Percentiles rank a stretch among this genome's conserved stretches.
These are phyloP conservation scores for Ellobium chinense DNA, from an alignment of 2,888 invertebrate genomes.

Conservation along the genomic window DNA sequence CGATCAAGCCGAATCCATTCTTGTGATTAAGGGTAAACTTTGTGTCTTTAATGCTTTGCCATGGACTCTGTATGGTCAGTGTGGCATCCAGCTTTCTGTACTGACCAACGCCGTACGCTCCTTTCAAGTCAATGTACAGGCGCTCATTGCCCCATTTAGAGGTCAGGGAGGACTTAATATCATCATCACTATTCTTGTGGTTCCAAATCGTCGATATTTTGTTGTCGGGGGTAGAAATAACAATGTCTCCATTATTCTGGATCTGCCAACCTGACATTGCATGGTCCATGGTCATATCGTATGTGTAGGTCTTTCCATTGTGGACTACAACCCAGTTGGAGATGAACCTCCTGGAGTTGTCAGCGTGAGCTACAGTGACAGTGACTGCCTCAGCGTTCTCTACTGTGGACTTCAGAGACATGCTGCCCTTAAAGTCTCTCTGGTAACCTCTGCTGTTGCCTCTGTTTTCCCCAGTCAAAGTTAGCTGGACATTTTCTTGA, in stretches of 20 bases:
- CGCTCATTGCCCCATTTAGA: constrained; percentile 45
- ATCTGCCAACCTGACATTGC: constrained; percentile 52
- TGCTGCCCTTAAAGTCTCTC: constrained; percentile 53
- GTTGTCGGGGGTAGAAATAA: constrained; percentile 51
- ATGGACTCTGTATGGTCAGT: constrained; percentile 55
- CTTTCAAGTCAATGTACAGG: neutral
- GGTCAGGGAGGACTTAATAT: constrained; percentile 52
- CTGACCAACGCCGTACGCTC: neutral
- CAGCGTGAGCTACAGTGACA: constrained; percentile 45
- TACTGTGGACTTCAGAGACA: constrained; percentile 57
- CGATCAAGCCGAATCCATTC: constrained; percentile 53
- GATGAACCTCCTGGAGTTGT: constrained; percentile 31
- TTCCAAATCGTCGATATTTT: constrained; percentile 56
- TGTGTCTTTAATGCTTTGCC: constrained; percentile 6
- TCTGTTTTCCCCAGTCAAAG: neutral
- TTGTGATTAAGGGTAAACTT: neutral
- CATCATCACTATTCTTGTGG: constrained; percentile 54
- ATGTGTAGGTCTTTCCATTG: constrained; percentile 25
- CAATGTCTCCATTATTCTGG: constrained; percentile 59
- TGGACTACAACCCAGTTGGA: neutral
- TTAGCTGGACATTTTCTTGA: constrained; percentile 48
- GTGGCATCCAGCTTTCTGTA: constrained; percentile 42
- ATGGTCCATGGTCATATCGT: constrained; percentile 53
- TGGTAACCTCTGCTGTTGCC: neutral
- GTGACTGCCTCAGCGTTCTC: constrained; percentile 33